Percentiles rank a stretch among this genome's conserved stretches.
These are phyloP conservation scores for Lytechinus pictus DNA, from an alignment of 35 echinoderm and acorn worm species.

Conservation along the genomic window DNA sequence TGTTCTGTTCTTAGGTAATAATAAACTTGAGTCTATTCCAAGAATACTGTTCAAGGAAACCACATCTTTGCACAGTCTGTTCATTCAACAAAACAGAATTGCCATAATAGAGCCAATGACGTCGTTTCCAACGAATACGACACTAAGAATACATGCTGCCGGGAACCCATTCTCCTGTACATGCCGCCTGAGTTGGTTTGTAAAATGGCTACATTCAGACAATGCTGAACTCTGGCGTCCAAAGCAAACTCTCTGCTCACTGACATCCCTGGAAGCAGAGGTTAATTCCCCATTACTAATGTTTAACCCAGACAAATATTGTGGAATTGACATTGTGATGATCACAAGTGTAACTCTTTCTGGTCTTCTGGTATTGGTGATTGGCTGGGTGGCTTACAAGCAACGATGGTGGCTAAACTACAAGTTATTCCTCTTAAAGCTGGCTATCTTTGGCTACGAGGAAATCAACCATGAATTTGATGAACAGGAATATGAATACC, in stretches of 20 bases:
- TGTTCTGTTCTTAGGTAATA: neutral
- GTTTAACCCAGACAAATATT: neutral
- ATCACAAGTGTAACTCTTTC: neutral
- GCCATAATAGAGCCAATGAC: neutral
- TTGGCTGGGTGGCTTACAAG: neutral
- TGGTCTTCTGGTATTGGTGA: neutral
- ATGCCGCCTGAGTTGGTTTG: neutral
- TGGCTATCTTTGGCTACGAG: neutral
- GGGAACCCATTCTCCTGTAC: slow-evolving; percentile 11
- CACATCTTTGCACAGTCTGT: neutral
- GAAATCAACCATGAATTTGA: neutral
- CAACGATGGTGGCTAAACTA: slow-evolving; percentile 31
- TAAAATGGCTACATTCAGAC: neutral
- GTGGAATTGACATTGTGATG: neutral
- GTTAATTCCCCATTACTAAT: neutral
- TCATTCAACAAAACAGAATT: neutral
- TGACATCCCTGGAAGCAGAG: neutral
- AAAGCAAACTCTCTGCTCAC: neutral
- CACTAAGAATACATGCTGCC: neutral
- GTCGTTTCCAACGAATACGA: neutral
- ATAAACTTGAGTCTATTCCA: neutral
- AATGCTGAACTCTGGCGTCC: neutral
- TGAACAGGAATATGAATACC: neutral
- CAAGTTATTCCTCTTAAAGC: slow-evolving; percentile 7
- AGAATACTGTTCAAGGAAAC: neutral